Conservation (phyloP, 2,888 invertebrate species). For the Cinara cedri region DNA sequence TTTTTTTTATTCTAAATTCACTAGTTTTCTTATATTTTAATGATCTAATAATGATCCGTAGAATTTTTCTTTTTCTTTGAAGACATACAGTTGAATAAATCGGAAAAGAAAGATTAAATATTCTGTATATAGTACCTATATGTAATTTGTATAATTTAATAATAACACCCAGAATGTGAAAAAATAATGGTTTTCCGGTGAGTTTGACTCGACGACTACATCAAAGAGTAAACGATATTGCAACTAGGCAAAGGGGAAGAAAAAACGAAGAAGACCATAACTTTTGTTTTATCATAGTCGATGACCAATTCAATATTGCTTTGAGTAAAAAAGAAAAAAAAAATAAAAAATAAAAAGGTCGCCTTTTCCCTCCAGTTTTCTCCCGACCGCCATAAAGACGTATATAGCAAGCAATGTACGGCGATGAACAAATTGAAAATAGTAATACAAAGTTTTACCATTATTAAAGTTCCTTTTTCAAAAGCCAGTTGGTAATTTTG, state of each 20-base stretch:
- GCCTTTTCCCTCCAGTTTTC: background rate
- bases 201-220: background rate
- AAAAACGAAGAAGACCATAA: background rate
- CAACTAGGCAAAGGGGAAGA: background rate
- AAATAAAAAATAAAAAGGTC: slow-evolving; percentile 7
- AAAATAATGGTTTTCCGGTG: background rate
- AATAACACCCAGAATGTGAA: no score
- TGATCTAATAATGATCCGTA: no score
- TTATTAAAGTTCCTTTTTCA: slow-evolving; percentile 37
- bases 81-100: no score
- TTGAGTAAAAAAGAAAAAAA: slow-evolving; percentile 31
- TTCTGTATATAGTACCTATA: no score
- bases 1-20: no score
- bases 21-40: no score
- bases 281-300: slow-evolving; percentile 37
- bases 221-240: slow-evolving; percentile 1
- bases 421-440: slow-evolving; percentile 50
- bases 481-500: background rate
- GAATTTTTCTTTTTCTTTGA: no score
- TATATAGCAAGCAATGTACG: background rate
- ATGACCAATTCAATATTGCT: slow-evolving; percentile 44
- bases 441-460: slow-evolving; percentile 37
- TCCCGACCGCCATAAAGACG: background rate
- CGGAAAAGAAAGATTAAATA: no score
- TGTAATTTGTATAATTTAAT: no score